phyloP scores from a whole-genome alignment of 2,797 vertebrate species.

The Prionace glauca region DNA sequence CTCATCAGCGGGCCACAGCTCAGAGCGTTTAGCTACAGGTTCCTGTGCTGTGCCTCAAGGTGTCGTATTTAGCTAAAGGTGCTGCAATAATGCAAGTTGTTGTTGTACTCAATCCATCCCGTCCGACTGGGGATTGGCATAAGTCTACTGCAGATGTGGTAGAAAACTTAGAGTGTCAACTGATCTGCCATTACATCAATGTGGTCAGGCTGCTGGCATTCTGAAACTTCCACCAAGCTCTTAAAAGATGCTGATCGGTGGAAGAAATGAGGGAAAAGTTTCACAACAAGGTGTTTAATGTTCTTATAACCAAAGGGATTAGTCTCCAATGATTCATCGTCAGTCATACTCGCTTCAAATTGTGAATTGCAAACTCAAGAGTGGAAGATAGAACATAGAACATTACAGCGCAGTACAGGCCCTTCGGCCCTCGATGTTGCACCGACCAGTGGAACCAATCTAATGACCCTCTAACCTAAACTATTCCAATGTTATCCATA shows the following conservation, averaged over 20 bases:
- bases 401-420: no score
- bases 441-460: no score
- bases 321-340: no score
- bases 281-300: background rate
- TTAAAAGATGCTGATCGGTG: background rate
- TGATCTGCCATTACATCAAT: background rate
- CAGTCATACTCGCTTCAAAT: background rate
- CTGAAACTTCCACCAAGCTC: background rate
- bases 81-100: background rate
- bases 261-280: background rate
- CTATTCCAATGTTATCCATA: no score
- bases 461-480: no score
- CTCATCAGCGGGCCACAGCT: background rate
- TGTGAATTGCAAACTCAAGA: background rate
- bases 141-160: background rate
- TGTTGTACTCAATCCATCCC: background rate
- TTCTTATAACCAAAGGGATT: background rate
- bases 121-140: background rate
- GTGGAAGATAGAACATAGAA: no score
- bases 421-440: no score
- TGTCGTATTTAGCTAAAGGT: background rate
- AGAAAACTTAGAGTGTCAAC: background rate
- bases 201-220: background rate
- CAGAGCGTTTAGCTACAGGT: no score
- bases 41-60: background rate